Evolutionary conservation across 2,797 vertebrate genomes (phyloP), one percentile per base, ranked within the genome.

Genomic region (Clarias pachynema): DNA sequence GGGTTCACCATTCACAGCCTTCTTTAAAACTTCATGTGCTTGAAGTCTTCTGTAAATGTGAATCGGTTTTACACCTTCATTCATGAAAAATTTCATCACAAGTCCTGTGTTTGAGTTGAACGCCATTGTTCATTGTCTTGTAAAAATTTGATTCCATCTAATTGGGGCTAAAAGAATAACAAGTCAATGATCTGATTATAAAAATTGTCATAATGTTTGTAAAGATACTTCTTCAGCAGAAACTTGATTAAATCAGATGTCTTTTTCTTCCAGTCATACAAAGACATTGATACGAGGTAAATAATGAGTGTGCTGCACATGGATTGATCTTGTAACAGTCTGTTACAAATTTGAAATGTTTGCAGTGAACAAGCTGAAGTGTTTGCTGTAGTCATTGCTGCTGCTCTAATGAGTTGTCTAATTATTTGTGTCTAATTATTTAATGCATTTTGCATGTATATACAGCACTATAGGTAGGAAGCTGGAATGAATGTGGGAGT

Each of bases 201-300:
- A 22, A 53, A 74, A 56, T 12, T 53, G 37, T 40, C 31, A 62
- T 40, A 29, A 26, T n/a, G 1, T 15, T 7, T 34, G 65, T 72
- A 1, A 59, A 16, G 59, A 14, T 10, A 26, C 18, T 69, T 69
- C n/a, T 49, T 31, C 20, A 60, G 49, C 49, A 62, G 20, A 22
- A 57, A 70, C 34, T 63, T 85, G 57, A 31, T 75, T 53, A 85
- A 85, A 93, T 88, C 0, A 84, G 86, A 83, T 89, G 89, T 92
- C 72, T 81, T 90, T 93, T 85, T 93, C 79, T 88, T 89, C 81
- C 87, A 96, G 95, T 91, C 90, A 24, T 91, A 92, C 82, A 93
- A 94, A 90, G 94, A 96, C 86, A 94, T 95, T 86, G 90, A 91
- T 53, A 85, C 79, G 87, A 95, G 95, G 95, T 96, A 96, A 93